Evolutionary conservation across 2,888 invertebrate genomes (phyloP).

Genomic region (Dromius quadrimaculatus): DNA sequence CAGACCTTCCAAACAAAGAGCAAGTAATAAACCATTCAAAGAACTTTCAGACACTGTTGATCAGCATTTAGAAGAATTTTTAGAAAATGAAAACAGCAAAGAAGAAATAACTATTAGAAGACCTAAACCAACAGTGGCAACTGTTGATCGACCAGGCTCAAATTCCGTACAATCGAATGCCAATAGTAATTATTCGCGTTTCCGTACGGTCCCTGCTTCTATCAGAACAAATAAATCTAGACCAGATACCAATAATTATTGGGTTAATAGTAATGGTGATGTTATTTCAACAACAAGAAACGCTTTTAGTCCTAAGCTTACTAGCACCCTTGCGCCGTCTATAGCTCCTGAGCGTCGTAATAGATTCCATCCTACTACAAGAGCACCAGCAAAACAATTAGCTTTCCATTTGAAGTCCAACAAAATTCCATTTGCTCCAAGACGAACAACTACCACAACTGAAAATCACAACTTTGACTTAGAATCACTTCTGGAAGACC

Average conservation of each 20-base stretch:
- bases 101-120: constrained; percentile 44
- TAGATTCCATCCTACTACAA: constrained; percentile 59
- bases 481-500: constrained; percentile 72
- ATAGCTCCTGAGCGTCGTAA: constrained; percentile 60
- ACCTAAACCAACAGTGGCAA: constrained; percentile 49
- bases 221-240: constrained; percentile 57
- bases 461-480: constrained; percentile 65
- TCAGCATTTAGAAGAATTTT: constrained; percentile 60
- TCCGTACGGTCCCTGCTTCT: constrained; percentile 48
- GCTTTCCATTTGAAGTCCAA: constrained; percentile 58
- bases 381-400: constrained; percentile 57
- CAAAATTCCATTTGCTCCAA: constrained; percentile 58
- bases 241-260: constrained; percentile 61
- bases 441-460: constrained; percentile 59
- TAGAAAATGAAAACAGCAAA: constrained; percentile 55
- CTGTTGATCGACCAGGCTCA: constrained; percentile 41
- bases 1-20: constrained; percentile 33
- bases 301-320: constrained; percentile 59
- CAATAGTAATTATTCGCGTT: constrained; percentile 54
- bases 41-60: constrained; percentile 59
- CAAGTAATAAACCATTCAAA: constrained; percentile 54
- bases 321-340: constrained; percentile 57
- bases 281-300: constrained; percentile 60
- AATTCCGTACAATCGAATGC: constrained; percentile 56
- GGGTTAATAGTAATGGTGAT: constrained; percentile 63